Base-by-base conservation (phyloP, 2,113 vertebrate species). In the zebrafish (Danio rerio) region DNA sequence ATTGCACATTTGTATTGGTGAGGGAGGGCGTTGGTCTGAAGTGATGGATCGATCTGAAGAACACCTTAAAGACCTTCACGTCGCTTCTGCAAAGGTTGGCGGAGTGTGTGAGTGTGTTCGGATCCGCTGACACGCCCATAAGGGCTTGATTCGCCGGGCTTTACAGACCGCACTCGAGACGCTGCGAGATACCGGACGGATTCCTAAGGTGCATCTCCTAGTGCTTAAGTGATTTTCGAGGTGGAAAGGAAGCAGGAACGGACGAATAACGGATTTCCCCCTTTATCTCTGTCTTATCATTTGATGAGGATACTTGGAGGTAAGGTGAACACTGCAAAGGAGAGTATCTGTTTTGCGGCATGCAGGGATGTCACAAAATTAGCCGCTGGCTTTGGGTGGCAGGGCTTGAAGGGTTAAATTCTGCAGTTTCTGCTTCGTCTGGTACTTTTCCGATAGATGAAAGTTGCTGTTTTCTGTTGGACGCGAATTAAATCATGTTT, bases 371-470 rank as follows among this genome's bases (percentile, higher is more conserved):
- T 12, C 43, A 55, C 62, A 65, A 81, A 61, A 31, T 58, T 52
- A 59, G 78, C 53, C 75, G 21, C 42, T 56, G 40, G 74, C 42
- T 72, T 77, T 12, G 9, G 7, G 52, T 66, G n/a, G 82, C 62
- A 86, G 92, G 76, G 80, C 47, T 53, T 31, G 78, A 94, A 85
- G 93, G 94, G 94, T 94, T 94, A 94, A 94, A 94, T 94, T 92
- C 90, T 94, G 94, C 94, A 94, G 94, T 78, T 92, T 83, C 70
- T 87, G 85, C 84, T 12, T 59, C 70, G 61, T 82, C 55, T 84
- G 66, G 58, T 76, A 77, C 72, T 78, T 84, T 85, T 84, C 75
- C 42, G 5, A 21, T 61, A 50, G 2, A 11, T 45, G 50, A 49
- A 78, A 78, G 75, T 78, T 78, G 50, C 31, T 1, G 1, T 16